Evolutionary conservation across 2,797 vertebrate genomes (phyloP), one percentile per base, ranked within the genome.

Genomic region (Apodemus agrarius): DNA sequence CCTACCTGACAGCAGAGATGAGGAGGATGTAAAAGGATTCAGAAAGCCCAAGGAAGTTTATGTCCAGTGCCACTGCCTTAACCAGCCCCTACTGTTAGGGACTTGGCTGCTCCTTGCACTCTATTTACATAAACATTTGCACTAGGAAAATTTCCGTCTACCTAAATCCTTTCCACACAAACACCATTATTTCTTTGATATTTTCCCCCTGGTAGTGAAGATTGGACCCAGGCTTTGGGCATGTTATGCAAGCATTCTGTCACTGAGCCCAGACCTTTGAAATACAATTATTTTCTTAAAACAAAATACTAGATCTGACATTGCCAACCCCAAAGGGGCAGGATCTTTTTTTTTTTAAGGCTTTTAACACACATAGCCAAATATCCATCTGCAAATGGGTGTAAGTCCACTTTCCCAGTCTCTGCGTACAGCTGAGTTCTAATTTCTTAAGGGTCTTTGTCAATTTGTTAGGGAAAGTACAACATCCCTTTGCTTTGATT

Each of bases 281-380:
- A 88, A 88, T 57, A 75, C 3, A 2, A 92, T 67, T 61, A 24
- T 49, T 89, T 89, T 75, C 75, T 89, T 54, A 78, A 95, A 83
- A 97, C 34, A 89, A 88, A 91, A 16, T 63, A 95, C 37, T 57
- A 63, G 89, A 90, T 76, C 65, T 24, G 40, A 40, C 61, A 63
- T 54, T 12, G 54, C 49, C 82, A 75, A 92, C 31, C 80, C 59
- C 24, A 92, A 93, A 76, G 19, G 17, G 7, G 82, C 31, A 57
- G 31, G 6, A 22, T 34, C 26, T 80, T 75, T 89, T 85, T 65
- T 34, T 80, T 67, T 91, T 84, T 7, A 49, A 93, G 87, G 17
- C 24, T 96, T 78, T 82, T 86, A 89, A 88, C 34, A 78, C 34
- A 75, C 34, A 65, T 21, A 85, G 65, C 31, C 63, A 79, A 88